These are phyloP conservation scores for Athrips mouffetella DNA, from an alignment of 2,888 invertebrate genomes.

Conservation along the genomic window DNA sequence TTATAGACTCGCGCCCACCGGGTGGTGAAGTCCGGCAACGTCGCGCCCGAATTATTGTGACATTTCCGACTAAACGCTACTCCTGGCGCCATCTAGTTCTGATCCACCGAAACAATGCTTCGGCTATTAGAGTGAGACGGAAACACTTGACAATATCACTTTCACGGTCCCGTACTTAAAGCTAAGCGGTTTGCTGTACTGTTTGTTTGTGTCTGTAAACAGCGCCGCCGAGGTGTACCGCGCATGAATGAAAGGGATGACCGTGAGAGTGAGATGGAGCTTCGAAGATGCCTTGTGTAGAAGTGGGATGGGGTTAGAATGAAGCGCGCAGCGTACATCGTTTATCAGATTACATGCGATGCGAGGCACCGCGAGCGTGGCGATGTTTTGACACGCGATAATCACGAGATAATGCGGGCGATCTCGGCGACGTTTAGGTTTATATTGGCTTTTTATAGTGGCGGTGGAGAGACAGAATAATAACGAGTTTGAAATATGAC, in stretches of 20 bases:
- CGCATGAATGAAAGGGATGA: conserved; percentile 79
- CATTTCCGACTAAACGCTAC: conserved; percentile 59
- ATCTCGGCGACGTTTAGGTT: conserved; percentile 75
- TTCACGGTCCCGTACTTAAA: conserved; percentile 77
- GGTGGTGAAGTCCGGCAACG: conserved; percentile 77
- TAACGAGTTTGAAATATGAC: conserved; percentile 48
- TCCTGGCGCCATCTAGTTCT: conserved; percentile 67
- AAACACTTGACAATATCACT: conserved; percentile 75
- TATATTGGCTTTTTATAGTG: conserved; percentile 75
- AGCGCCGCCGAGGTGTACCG: conserved; percentile 74
- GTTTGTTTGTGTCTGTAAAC: conserved; percentile 79
- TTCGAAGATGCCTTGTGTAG: conserved; percentile 30
- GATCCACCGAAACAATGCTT: conserved; percentile 42
- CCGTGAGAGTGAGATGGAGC: conserved; percentile 50
- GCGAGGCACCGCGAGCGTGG: conserved; percentile 78
- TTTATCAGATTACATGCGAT: conserved; percentile 80
- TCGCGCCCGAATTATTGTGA: conserved; percentile 74
- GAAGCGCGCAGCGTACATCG: conserved; percentile 78
- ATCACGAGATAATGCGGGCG: conserved; percentile 78
- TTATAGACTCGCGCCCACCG: conserved; percentile 65
- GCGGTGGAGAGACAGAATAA: conserved; percentile 56
- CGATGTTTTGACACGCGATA: conserved; percentile 80
- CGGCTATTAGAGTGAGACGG: conserved; percentile 68
- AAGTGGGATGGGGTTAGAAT: conserved; percentile 56
- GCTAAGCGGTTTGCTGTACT: conserved; percentile 78